These are phyloP conservation scores for Ryuthela nishihirai DNA, from an alignment of 2,888 invertebrate genomes.

Conservation along the genomic window DNA sequence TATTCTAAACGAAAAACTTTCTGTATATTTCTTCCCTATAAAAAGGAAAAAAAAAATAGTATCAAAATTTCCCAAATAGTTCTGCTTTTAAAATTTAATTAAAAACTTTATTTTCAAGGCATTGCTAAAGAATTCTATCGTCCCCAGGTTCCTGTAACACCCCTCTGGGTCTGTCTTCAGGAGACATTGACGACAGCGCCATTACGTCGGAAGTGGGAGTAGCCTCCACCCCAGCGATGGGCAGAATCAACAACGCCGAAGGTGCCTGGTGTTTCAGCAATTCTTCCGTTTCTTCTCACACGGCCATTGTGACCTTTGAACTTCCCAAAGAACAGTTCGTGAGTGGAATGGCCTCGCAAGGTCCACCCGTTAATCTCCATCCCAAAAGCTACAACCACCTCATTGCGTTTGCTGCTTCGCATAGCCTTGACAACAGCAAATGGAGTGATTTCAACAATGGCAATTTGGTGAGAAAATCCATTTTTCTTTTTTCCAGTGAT, in stretches of 20 bases:
- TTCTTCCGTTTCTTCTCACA: conserved; percentile 1
- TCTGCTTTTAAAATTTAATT: too few relatives aligned
- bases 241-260: conserved; percentile 6
- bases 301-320: conserved; percentile 8
- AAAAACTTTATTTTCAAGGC: too few relatives aligned
- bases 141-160: conserved; percentile 25
- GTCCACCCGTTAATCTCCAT: conserved; percentile 13
- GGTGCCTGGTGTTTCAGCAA: conserved; percentile 30
- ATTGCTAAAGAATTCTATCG: too few relatives aligned
- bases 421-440: conserved; percentile 6
- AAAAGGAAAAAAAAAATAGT: too few relatives aligned
- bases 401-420: conserved; percentile 5
- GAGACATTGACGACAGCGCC: not conserved
- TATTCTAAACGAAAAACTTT: too few relatives aligned
- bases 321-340: conserved; percentile 4
- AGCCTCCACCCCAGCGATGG: conserved; percentile 4
- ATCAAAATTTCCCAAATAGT: too few relatives aligned
- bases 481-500: too few relatives aligned
- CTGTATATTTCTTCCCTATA: too few relatives aligned
- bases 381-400: conserved; percentile 21
- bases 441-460: conserved; percentile 25
- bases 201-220: not conserved
- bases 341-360: conserved; percentile 22
- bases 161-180: conserved; percentile 13
- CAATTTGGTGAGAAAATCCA: conserved; percentile 17